Conservation (phyloP, 2,797 vertebrate genomes). For the Antrozous pallidus region DNA sequence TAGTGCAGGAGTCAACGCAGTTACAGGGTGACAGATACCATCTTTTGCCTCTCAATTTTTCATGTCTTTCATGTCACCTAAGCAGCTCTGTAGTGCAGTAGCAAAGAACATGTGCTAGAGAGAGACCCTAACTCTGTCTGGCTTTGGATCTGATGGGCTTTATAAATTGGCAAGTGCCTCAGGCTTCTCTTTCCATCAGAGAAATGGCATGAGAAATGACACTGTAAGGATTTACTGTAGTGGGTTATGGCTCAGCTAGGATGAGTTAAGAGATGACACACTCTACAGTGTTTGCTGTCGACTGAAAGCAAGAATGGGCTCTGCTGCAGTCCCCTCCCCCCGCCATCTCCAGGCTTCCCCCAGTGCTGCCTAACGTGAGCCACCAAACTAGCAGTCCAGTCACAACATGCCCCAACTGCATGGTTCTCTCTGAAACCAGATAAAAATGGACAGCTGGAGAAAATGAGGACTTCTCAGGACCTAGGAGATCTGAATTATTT, state of each 20-base stretch:
- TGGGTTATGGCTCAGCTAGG: not conserved
- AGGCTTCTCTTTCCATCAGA: not conserved
- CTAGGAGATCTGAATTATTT: not conserved
- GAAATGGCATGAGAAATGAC: not conserved
- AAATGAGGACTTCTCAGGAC: not conserved
- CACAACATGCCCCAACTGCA: rapidly evolving
- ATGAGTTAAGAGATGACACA: not conserved
- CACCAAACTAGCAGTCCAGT: too few species aligned
- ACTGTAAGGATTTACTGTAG: not conserved
- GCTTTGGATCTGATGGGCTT: not conserved
- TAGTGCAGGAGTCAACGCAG: not conserved
- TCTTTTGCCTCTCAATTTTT: not conserved
- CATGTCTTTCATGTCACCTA: not conserved
- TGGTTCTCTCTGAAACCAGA: not conserved
- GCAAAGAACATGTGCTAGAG: not conserved
- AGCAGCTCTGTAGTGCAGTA: rapidly evolving
- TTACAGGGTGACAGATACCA: not conserved
- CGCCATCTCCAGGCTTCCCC: not conserved
- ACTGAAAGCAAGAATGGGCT: not conserved
- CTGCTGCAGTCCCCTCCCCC: rapidly evolving
- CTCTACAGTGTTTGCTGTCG: not conserved
- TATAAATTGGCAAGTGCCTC: not conserved
- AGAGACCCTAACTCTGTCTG: not conserved
- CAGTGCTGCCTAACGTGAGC: rapidly evolving
- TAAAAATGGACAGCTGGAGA: not conserved